Evolutionary conservation across 2,888 invertebrate genomes (phyloP).

Genomic region (Colletes collaris): DNA sequence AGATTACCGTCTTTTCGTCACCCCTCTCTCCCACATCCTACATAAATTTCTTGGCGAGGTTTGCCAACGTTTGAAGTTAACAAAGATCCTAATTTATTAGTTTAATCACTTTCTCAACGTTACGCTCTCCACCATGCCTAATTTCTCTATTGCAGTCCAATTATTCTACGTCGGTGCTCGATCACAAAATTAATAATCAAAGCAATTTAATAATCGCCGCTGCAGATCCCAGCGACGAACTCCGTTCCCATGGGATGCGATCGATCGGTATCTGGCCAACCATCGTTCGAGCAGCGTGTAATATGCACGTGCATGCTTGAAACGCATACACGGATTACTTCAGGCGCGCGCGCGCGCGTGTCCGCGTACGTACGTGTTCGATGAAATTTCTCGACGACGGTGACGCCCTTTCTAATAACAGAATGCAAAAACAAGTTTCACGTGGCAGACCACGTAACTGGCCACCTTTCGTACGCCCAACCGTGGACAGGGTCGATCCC

Average conservation of each 20-base stretch:
- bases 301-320: neutral
- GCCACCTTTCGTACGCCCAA: conserved; percentile 24
- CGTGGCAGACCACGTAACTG: conserved; percentile 4
- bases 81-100: neutral
- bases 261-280: conserved; percentile 53
- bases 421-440: conserved; percentile 42
- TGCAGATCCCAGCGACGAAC: conserved; percentile 31
- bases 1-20: too few species aligned
- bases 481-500: conserved; percentile 24
- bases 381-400: conserved; percentile 23
- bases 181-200: conserved; percentile 56
- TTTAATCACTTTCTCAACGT: neutral
- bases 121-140: neutral
- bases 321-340: neutral
- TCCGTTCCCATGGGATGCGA: conserved; percentile 46
- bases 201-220: conserved; percentile 63
- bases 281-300: conserved; percentile 8
- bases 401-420: conserved; percentile 28
- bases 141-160: neutral
- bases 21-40: too few species aligned
- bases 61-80: neutral
- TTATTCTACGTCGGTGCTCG: conserved; percentile 13
- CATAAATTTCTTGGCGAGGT: too few species aligned
- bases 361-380: neutral
- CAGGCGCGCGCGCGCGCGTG: too few species aligned